A percentile compares a stretch with the other conserved stretches of the same genome.
Evolutionary conservation across 2,797 vertebrate genomes (phyloP).

Genomic region (Melanogrammus aeglefinus): DNA sequence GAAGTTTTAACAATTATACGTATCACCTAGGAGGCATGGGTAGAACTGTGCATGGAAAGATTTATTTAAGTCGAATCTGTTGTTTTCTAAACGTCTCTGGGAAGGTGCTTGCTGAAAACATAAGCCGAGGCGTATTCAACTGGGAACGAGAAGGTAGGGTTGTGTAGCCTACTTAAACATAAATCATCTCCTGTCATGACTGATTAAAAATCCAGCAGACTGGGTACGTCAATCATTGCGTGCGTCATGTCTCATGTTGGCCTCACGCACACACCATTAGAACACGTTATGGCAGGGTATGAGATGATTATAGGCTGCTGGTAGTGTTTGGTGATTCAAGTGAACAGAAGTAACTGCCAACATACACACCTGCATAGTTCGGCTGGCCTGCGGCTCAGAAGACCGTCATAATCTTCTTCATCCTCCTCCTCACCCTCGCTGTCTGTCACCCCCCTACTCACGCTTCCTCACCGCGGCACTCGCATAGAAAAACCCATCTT

Average conservation of each 20-base stretch:
- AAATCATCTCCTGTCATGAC: slow-evolving; percentile 58
- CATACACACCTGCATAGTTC: slow-evolving; percentile 72
- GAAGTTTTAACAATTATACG: neutral
- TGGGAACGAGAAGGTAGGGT: slow-evolving; percentile 44
- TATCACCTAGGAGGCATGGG: neutral
- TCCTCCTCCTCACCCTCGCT: slow-evolving; percentile 11
- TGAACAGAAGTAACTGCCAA: slow-evolving; percentile 69
- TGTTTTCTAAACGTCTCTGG: slow-evolving; percentile 35
- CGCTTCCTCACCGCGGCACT: neutral
- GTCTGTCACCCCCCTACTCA: slow-evolving; percentile 26
- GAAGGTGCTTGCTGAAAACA: slow-evolving; percentile 21
- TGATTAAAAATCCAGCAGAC: slow-evolving; percentile 51
- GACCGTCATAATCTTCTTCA: slow-evolving; percentile 56
- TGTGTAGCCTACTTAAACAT: slow-evolving; percentile 32
- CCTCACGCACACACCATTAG: slow-evolving; percentile 36
- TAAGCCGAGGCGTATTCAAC: slow-evolving; percentile 12
- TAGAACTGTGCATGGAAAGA: slow-evolving; percentile 5
- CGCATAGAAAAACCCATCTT: slow-evolving; percentile 28
- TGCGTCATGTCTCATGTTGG: slow-evolving; percentile 37
- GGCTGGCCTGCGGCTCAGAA: slow-evolving; percentile 62
- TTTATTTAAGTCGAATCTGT: slow-evolving; percentile 19
- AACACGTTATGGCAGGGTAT: slow-evolving; percentile 75
- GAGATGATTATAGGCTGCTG: slow-evolving; percentile 74
- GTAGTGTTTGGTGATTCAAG: slow-evolving; percentile 59
- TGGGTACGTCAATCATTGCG: slow-evolving; percentile 32